Conservation (phyloP, 1,140 invertebrate species). For the Drosophila cardini region DNA sequence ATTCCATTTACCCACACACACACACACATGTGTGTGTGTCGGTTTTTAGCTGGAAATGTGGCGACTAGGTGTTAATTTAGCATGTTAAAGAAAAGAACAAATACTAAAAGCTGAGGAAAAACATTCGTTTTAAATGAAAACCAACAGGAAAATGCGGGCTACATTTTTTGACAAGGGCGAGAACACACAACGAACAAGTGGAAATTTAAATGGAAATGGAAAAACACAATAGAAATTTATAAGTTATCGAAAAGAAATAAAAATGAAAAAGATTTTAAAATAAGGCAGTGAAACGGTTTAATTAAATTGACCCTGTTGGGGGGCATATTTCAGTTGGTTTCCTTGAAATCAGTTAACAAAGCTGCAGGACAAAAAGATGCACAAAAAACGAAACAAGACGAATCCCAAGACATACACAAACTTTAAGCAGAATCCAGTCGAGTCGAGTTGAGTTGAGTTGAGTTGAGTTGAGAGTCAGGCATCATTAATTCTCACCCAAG, state of each 20-base stretch:
- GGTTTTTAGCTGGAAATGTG: constrained; percentile 74
- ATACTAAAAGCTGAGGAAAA: constrained; percentile 49
- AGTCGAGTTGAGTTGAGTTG: constrained; percentile 11
- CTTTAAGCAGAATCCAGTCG: constrained; percentile 72
- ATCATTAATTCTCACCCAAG: constrained; percentile 84
- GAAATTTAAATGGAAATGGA: constrained; percentile 42
- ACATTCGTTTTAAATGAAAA: constrained; percentile 49
- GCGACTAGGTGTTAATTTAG: constrained; percentile 79
- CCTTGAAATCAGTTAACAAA: constrained; percentile 77
- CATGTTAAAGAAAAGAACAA: constrained; percentile 62
- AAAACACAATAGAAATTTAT: not conserved
- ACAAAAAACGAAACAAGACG: constrained; percentile 26
- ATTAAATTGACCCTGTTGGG: constrained; percentile 3
- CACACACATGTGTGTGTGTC: constrained; percentile 27
- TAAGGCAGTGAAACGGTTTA: not conserved
- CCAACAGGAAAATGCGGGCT: constrained; percentile 65
- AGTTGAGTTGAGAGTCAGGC: constrained; percentile 50
- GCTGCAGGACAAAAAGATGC: constrained; percentile 19
- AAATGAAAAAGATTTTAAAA: not conserved
- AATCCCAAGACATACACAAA: constrained; percentile 7
- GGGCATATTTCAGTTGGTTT: constrained; percentile 33
- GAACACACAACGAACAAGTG: constrained; percentile 10
- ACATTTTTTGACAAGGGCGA: not conserved
- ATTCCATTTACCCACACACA: constrained; percentile 3
- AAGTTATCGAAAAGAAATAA: not conserved